Evolutionary conservation across 2,113 vertebrate species (phyloP), one percentile per base, ranked within the genome.

Genomic region (Anoplopoma fimbria): DNA sequence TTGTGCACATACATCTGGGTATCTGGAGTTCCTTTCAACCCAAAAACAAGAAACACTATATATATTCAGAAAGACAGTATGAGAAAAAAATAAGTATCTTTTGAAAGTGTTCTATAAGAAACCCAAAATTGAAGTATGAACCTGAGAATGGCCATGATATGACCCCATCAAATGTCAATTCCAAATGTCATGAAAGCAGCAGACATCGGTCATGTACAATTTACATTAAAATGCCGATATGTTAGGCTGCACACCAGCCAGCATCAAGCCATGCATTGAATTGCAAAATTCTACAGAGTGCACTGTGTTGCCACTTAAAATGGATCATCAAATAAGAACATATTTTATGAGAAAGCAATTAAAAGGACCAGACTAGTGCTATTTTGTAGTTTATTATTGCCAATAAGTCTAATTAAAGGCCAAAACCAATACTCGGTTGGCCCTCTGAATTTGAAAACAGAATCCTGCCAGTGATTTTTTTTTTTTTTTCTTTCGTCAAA

Each of bases 181-280:
- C 29, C 4, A 55, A n/a, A 5, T 51, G 53, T 6, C n/a, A 74
- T 34, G 8, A 51, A 7, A 9, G 45, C 31, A 63, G 21, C 17
- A 15, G 6, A 23, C 9, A 27, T 19, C 3, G 6, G 7, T 0
- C 1, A 8, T 3, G 0, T 25, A 40, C 9, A 9, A 25, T 1
- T 2, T n/a, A 17, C 19, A 9, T 23, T 6, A 14, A 29, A 72
- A 60, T 13, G 27, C 19, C 19, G 0, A 27, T 6, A 23, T 65
- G 34, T 55, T 29, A 57, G 33, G 14, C 23, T 17, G 15, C 13
- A 69, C 36, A 40, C 42, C 58, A 25, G 29, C 13, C 13, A 0
- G 6, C 23, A n/a, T 61, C 47, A 4, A 31, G 15, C 31, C 58
- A 60, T 3, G 3, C n/a, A 55, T 40, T 19, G 6, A 21, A 49